Evolutionary conservation across 2,113 vertebrate genomes (phyloP), one percentile per base, ranked within the genome.

Genomic region (Brachionichthys hirsutus): DNA sequence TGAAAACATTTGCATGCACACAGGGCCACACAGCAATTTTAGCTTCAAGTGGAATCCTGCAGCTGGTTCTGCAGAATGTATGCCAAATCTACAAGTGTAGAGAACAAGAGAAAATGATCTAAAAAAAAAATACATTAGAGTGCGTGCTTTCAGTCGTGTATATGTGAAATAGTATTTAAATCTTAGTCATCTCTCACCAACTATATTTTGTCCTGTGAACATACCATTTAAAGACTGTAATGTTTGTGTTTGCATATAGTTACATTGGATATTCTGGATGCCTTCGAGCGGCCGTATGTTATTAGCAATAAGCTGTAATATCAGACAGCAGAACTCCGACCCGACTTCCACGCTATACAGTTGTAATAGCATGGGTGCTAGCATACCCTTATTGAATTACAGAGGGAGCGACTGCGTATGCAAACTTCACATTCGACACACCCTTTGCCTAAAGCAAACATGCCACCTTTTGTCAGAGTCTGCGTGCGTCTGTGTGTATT

Each of bases 291-390:
- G 72, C 76, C 75, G 77, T 69, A 54, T 70, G 66, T 80, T 68
- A 62, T 87, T 84, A 80, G 87, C 87, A 89, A 89, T 88, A 89
- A 87, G 81, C 81, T 84, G 81, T 55, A 60, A 79, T 62, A 80
- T 72, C 75, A 51, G 70, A 83, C 82, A 80, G 85, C 79, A 69
- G 66, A 84, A 79, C 71, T 69, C 81, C 54, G 79, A 54, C 58
- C 72, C 36, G 71, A 86, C 78, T 78, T 82, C 82, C 78, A 80
- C 81, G 79, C 46, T 63, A 70, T 77, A 82, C 75, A 78, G 70
- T 86, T 84, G 84, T 82, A 84, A 84, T 81, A 85, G 82, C 81
- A 46, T n/a, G 35, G 85, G 78, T 87, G 85, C 84, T 86, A 84
- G 61, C 73, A 59, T 61, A 49, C 76, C 49, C 75, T 70, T 35